Conservation (phyloP, 64 coral and sea anemone genomes). For the Astreopora myriophthalma region DNA sequence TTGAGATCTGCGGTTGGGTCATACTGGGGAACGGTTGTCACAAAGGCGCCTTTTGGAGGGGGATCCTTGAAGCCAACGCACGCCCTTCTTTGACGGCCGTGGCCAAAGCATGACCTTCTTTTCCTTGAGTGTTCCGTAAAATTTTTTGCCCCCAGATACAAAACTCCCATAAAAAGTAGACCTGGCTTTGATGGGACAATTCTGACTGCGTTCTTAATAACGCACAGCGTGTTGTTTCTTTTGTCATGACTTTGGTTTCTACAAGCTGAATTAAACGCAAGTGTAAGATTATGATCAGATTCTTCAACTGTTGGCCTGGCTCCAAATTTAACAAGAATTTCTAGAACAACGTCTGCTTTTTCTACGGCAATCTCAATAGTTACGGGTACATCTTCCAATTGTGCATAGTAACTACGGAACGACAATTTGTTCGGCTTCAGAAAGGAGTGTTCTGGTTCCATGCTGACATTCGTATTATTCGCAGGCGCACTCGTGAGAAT, state of each 20-base stretch:
- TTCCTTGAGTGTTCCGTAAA: background rate
- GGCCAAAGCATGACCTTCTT: background rate
- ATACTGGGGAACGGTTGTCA: background rate
- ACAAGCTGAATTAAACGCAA: background rate
- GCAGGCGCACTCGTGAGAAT: background rate
- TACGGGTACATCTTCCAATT: background rate
- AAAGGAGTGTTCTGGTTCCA: slow-evolving; percentile 6
- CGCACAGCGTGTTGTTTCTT: background rate
- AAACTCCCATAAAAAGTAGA: slow-evolving; percentile 59
- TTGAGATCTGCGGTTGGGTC: background rate
- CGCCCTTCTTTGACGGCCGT: background rate
- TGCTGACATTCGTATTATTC: background rate
- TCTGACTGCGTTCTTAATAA: background rate
- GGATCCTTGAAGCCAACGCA: slow-evolving; percentile 16
- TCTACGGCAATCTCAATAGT: slow-evolving; percentile 4
- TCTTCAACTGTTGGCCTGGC: slow-evolving; percentile 37
- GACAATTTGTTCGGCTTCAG: slow-evolving; percentile 40
- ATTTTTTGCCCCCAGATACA: background rate
- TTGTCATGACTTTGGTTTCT: background rate
- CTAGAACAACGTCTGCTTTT: background rate
- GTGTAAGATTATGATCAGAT: background rate
- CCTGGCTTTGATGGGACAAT: slow-evolving; percentile 15
- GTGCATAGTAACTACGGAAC: slow-evolving; percentile 23
- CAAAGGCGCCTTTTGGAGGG: background rate
- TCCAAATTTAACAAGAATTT: slow-evolving; percentile 41